A percentile compares a stretch with the other conserved stretches of the same genome.
phyloP scores from a whole-genome alignment of 2,888 invertebrate species.

The Prostheceraeus crozeri region DNA sequence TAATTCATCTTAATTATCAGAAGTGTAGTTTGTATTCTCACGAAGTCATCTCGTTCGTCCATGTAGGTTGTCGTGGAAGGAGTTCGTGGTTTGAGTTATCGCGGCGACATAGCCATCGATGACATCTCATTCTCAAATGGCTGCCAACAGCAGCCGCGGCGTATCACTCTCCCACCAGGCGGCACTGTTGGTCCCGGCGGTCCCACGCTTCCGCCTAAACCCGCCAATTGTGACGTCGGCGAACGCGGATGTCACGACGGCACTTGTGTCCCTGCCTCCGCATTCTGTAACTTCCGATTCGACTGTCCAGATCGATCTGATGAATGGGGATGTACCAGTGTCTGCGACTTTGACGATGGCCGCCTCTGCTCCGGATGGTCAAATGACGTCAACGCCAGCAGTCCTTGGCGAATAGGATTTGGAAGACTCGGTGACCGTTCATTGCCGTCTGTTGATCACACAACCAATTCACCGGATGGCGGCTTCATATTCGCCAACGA shows the following conservation, averaged over 20 bases:
- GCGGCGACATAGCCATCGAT: slow-evolving; percentile 48
- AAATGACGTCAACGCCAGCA: slow-evolving; percentile 41
- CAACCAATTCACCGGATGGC: slow-evolving; percentile 42
- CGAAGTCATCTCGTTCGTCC: slow-evolving; percentile 9
- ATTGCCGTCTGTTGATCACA: slow-evolving; percentile 38
- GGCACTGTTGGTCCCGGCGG: not conserved
- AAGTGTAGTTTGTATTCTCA: too few species aligned
- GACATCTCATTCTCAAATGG: slow-evolving; percentile 48
- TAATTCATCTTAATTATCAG: too few species aligned
- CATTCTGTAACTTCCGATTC: slow-evolving; percentile 46
- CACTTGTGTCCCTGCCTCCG: slow-evolving; percentile 42
- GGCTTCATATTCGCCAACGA: slow-evolving; percentile 13
- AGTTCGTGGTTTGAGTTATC: slow-evolving; percentile 42
- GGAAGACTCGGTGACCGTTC: slow-evolving; percentile 40
- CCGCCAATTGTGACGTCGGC: not conserved
- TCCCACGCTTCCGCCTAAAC: not conserved
- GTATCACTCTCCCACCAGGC: slow-evolving; percentile 6
- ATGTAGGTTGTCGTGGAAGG: slow-evolving; percentile 46
- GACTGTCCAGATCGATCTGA: slow-evolving; percentile 47
- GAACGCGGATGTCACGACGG: slow-evolving; percentile 46
- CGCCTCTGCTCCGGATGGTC: slow-evolving; percentile 46
- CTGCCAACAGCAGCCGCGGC: too few species aligned
- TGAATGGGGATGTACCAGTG: slow-evolving; percentile 45
- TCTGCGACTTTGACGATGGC: slow-evolving; percentile 47
- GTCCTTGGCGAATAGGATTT: slow-evolving; percentile 47